Percentiles rank a stretch among this genome's conserved stretches.
These are phyloP conservation scores for Yponomeuta sedellus DNA, from an alignment of 2,888 invertebrate species.

Conservation along the genomic window DNA sequence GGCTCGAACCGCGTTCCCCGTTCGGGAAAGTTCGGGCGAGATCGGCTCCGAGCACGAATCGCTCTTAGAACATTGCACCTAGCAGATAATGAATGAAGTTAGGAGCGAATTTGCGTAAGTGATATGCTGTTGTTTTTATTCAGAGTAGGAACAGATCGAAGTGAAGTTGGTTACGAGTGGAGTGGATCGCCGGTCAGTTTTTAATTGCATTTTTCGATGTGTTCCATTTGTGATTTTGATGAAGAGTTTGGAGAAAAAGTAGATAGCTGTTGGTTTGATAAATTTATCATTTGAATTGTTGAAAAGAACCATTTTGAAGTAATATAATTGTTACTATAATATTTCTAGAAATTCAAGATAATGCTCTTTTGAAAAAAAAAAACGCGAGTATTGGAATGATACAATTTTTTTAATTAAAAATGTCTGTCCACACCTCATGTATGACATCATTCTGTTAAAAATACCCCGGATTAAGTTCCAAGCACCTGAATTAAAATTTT, in stretches of 20 bases:
- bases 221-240: background rate
- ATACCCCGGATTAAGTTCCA: too few relatives aligned
- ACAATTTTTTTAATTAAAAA: too few relatives aligned
- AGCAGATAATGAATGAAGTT: constrained; percentile 27
- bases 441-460: too few relatives aligned
- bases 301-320: background rate
- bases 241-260: background rate
- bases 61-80: constrained; percentile 62
- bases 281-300: background rate
- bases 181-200: background rate
- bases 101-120: background rate
- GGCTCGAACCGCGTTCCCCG: constrained; percentile 36
- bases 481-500: too few relatives aligned
- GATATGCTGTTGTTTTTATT: background rate
- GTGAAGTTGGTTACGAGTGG: background rate
- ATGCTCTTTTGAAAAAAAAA: too few relatives aligned
- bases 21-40: constrained; percentile 27
- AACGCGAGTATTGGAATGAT: too few relatives aligned
- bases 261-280: background rate
- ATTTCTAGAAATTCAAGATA: too few relatives aligned
- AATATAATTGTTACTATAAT: background rate
- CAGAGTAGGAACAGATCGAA: background rate
- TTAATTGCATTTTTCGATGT: background rate
- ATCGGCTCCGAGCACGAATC: constrained; percentile 42
- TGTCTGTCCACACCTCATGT: too few relatives aligned